Base-by-base conservation (phyloP, 2,888 invertebrate species). In the Amiota communis region DNA sequence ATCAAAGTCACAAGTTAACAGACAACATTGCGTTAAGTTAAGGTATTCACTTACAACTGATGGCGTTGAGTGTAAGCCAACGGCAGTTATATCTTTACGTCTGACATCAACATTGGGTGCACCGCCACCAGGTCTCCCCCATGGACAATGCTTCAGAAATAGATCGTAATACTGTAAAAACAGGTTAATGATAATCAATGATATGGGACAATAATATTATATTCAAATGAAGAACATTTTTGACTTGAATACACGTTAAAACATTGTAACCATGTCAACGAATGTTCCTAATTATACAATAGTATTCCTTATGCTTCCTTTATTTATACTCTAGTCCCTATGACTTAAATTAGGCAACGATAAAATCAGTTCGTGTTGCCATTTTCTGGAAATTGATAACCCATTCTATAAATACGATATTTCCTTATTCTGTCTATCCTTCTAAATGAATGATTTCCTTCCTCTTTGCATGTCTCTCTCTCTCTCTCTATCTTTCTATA, bases 71-170 rank as follows among this genome's bases (percentile, higher is more conserved):
- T 92, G 93, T 73, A 94, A 90, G 73, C 93, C 94, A 69, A 92
- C 92, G 74, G 93, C 90, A 64, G 93, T 92, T 47, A 95, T 91
- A 84, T 95, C 93, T 81, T 93, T 92, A 84, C 93, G 93, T 20
- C 95, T 92, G 49, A 93, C 88, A 74, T 93, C 92, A 12, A 91
- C 81, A 83, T 93, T 94, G 64, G 94, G 94, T 20, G 95, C 95
- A 46, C 95, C 95, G 67, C 94, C 93, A 2, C 95, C 95, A 11
- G 93, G 94, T 74, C 92, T 92, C 6, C 95, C 95, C 94, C 95
- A 96, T 9, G 96, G 95, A 89, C 94, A 94, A 87, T 94, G 95
- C 78, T 92, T 92, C 75, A 93, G 91, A 89, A 94, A 91, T 90
- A 95, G 93, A 83, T 92, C 92, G 72, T 92, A 92, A 77, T 93